phyloP scores from a whole-genome alignment of 2,888 invertebrate genomes.

The Melinaea marsaeus region DNA sequence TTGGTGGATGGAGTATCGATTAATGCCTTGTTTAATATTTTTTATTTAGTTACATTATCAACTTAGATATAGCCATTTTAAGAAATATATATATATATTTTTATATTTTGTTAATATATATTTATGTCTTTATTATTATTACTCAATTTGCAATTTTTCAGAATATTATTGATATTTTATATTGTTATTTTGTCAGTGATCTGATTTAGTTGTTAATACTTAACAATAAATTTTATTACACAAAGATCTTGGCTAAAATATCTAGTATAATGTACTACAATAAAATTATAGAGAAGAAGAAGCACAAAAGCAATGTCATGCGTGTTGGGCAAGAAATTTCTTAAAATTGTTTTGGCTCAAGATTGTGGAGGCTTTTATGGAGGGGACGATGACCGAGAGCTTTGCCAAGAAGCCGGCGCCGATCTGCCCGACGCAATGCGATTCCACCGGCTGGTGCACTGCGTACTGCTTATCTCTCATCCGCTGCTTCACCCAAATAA shows the following conservation, averaged over 20 bases:
- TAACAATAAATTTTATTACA: background rate
- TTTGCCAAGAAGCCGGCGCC: slow-evolving; percentile 75
- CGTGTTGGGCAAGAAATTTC: slow-evolving; percentile 72
- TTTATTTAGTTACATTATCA: too few relatives aligned
- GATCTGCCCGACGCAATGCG: slow-evolving; percentile 68
- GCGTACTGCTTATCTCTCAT: slow-evolving; percentile 58
- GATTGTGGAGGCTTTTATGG: slow-evolving; percentile 70
- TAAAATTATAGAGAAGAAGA: slow-evolving; percentile 41
- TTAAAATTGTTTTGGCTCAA: slow-evolving; percentile 73
- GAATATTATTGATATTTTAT: too few relatives aligned
- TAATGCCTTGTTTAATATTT: too few relatives aligned
- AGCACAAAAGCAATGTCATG: slow-evolving; percentile 62
- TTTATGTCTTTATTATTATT: too few relatives aligned
- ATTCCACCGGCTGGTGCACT: slow-evolving; percentile 64
- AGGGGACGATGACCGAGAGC: slow-evolving; percentile 71
- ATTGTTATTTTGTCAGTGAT: too few relatives aligned
- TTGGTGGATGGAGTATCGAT: too few relatives aligned
- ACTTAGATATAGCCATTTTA: too few relatives aligned
- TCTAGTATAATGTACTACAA: background rate
- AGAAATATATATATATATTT: too few relatives aligned
- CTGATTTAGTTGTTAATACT: background rate
- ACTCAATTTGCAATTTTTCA: too few relatives aligned
- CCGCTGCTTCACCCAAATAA: slow-evolving; percentile 57
- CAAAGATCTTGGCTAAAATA: background rate
- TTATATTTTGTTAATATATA: too few relatives aligned